Percentiles rank a stretch among this genome's conserved stretches.
phyloP scores from a whole-genome alignment of 2,888 invertebrate species.

The Elgonia sp. region DNA sequence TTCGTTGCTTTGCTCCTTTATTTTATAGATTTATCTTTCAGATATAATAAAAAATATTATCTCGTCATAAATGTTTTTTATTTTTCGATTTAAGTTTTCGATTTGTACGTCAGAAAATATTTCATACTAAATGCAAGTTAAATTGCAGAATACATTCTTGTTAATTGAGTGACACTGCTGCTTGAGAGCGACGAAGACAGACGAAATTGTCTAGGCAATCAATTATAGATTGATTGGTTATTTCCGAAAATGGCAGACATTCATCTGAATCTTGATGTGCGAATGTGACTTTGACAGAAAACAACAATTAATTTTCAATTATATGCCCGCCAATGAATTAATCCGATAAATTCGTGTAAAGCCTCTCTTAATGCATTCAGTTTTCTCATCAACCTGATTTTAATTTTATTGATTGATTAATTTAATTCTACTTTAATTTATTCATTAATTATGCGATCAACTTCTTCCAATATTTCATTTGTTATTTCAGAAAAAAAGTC shows the following conservation, averaged over 20 bases:
- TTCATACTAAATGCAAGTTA: too few relatives aligned
- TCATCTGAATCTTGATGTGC: constrained; percentile 65
- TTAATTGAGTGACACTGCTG: constrained; percentile 47
- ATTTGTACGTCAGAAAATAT: too few relatives aligned
- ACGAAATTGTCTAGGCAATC: constrained; percentile 70
- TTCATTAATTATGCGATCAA: too few relatives aligned
- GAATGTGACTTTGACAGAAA: constrained; percentile 52
- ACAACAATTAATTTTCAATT: constrained; percentile 70
- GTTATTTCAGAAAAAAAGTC: too few relatives aligned
- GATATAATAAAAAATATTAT: too few relatives aligned
- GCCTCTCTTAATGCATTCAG: not conserved
- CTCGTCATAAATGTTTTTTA: not conserved
- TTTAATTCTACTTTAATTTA: not conserved
- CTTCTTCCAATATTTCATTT: too few relatives aligned
- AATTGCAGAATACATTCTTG: constrained; percentile 17
- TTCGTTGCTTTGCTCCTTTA: too few relatives aligned
- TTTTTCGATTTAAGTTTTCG: too few relatives aligned
- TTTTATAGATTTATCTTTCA: too few relatives aligned
- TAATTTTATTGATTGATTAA: not conserved
- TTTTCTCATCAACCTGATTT: not conserved
- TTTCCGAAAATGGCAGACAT: constrained; percentile 75
- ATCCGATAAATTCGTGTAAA: constrained; percentile 28
- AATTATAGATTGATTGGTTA: constrained; percentile 74
- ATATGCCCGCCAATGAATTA: constrained; percentile 14
- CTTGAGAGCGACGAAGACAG: constrained; percentile 33